Conservation (phyloP, 23 tunicate species). For the Oikopleura vanhoeffeni region DNA sequence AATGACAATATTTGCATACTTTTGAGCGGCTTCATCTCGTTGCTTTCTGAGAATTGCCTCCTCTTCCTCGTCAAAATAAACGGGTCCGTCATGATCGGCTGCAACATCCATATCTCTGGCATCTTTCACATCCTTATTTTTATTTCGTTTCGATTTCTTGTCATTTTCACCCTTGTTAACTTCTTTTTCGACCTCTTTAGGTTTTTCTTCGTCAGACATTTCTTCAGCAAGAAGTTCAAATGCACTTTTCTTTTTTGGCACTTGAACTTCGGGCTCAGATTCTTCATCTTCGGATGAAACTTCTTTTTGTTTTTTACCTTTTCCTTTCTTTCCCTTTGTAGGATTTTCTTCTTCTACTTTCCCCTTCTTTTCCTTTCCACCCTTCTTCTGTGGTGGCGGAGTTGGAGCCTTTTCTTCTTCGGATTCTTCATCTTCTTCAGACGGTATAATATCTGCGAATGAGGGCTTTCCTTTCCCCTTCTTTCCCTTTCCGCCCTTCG, state of each 20-base stretch:
- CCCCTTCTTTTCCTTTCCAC: background rate
- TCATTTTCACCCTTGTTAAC: background rate
- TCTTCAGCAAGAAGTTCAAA: constrained; percentile 67
- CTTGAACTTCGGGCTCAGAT: background rate
- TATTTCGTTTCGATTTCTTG: constrained; percentile 15
- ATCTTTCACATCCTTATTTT: background rate
- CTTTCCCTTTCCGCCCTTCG: background rate
- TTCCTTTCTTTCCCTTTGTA: background rate
- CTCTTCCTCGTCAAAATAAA: background rate
- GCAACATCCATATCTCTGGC: background rate
- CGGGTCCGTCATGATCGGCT: background rate
- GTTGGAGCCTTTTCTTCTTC: background rate
- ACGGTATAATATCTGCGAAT: background rate
- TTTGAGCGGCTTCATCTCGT: constrained; percentile 5
- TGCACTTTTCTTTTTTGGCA: constrained; percentile 42
- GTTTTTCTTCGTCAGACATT: constrained; percentile 13
- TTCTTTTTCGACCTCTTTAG: constrained; percentile 16
- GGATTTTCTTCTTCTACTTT: background rate
- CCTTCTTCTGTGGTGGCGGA: background rate
- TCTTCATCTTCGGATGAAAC: background rate
- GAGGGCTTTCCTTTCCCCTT: background rate
- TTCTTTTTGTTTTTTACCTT: background rate
- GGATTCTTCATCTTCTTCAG: background rate
- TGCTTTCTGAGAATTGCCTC: constrained; percentile 12
- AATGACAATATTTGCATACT: no score